Evolutionary conservation across 1,140 invertebrate species (phyloP).

Genomic region (Ruditapes philippinarum): DNA sequence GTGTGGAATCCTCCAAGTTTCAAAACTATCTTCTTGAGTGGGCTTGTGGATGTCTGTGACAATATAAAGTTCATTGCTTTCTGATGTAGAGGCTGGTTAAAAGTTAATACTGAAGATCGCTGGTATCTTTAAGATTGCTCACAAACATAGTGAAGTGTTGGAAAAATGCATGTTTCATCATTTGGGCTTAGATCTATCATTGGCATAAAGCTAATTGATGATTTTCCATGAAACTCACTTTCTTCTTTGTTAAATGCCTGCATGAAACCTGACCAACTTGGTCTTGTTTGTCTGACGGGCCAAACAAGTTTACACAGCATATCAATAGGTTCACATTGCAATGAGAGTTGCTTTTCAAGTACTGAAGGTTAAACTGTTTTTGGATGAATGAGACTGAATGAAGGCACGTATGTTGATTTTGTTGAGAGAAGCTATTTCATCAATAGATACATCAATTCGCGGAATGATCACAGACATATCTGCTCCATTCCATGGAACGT

Average conservation of each 20-base stretch:
- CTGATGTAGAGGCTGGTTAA: slow-evolving; percentile 78
- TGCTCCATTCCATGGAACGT: slow-evolving; percentile 69
- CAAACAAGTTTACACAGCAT: slow-evolving; percentile 60
- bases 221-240: slow-evolving; percentile 63
- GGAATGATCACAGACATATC: slow-evolving; percentile 33
- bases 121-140: slow-evolving; percentile 57
- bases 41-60: slow-evolving; percentile 53
- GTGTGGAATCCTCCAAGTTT: slow-evolving; percentile 74
- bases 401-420: slow-evolving; percentile 65
- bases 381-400: background rate
- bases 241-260: slow-evolving; percentile 33
- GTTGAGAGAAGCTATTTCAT: slow-evolving; percentile 39
- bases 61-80: slow-evolving; percentile 70
- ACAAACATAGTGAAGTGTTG: slow-evolving; percentile 75
- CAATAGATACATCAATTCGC: slow-evolving; percentile 21
- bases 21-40: slow-evolving; percentile 64
- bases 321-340: slow-evolving; percentile 41
- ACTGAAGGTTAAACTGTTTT: background rate
- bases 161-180: slow-evolving; percentile 77
- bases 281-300: slow-evolving; percentile 32
- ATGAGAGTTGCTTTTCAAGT: background rate
- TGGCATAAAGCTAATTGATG: slow-evolving; percentile 71
- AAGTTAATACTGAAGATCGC: slow-evolving; percentile 73
- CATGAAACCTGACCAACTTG: slow-evolving; percentile 34
- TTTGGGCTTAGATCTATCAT: slow-evolving; percentile 79